A percentile compares a stretch with the other conserved stretches of the same genome.
phyloP scores from a whole-genome alignment of 2,888 invertebrate genomes.

The Pteria penguin region DNA sequence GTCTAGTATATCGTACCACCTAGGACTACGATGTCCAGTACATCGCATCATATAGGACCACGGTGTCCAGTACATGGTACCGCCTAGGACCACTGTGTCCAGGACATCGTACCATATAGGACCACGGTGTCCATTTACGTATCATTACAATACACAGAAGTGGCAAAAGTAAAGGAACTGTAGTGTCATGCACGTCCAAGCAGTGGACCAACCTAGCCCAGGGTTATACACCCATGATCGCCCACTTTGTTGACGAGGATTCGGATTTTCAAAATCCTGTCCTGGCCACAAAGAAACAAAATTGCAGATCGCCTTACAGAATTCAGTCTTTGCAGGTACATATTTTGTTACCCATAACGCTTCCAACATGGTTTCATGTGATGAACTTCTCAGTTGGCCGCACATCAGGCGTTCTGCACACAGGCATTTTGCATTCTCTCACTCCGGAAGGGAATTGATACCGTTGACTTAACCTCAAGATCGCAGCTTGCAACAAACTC shows the following conservation, averaged over 20 bases:
- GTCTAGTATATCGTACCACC: no score
- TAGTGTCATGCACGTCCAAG: background rate
- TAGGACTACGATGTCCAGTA: no score
- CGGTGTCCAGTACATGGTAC: no score
- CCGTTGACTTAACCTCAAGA: background rate
- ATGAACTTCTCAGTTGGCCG: background rate
- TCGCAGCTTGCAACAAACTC: slow-evolving; percentile 12
- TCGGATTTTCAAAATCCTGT: background rate
- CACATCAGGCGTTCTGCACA: slow-evolving; percentile 26
- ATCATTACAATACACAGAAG: slow-evolving; percentile 1
- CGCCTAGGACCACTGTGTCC: background rate
- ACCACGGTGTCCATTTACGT: slow-evolving; percentile 1
- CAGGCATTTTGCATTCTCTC: slow-evolving; percentile 9
- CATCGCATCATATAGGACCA: no score
- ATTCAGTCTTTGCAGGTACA: no score
- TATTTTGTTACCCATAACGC: slow-evolving; percentile 4
- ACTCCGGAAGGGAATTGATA: slow-evolving; percentile 15
- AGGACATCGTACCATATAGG: background rate
- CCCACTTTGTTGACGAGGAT: background rate
- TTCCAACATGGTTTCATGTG: slow-evolving; percentile 5
- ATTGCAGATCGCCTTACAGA: background rate
- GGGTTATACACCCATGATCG: background rate
- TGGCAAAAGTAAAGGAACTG: background rate
- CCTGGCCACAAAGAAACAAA: background rate
- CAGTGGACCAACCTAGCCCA: background rate